Base-by-base conservation (phyloP, 1,140 invertebrate species). In the Megathymus violae region DNA sequence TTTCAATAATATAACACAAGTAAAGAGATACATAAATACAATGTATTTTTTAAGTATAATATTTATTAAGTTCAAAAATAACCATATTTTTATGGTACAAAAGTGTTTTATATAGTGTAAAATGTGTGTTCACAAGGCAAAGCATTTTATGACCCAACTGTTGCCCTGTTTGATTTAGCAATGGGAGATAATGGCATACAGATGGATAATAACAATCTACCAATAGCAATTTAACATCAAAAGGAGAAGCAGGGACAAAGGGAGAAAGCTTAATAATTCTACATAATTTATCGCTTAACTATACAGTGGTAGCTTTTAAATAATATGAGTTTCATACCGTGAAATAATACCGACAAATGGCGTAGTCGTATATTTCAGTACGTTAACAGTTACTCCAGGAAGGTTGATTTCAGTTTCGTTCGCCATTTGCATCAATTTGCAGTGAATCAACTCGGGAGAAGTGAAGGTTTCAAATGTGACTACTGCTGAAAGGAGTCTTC, bases 371-470 rank as follows among this genome's bases (percentile, higher is more conserved):
- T 31, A 31, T 31, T 31, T 31, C 7, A 9, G 1, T 9, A 31
- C 7, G 27, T 31, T 44, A 44, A 31, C 40, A 43, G 41, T 59
- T 36, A 59, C 15, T 58, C 41, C 54, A 58, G 54, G 25, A 56
- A 43, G 40, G 13, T 27, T 36, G 36, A 46, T 46, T 58, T 34
- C 22, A 25, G 51, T 25, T 43, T 27, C 41, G 54, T 46, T 46
- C 54, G 40, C 52, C 52, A 56, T 44, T 56, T 41, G 52, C 52
- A 43, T 44, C 52, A 56, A 44, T 56, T 27, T 56, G 11, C 16
- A 25, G 10, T 16, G 52, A 15, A 31, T 14, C 22, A 34, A 41
- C 52, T 58, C 22, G 52, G 36, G 22, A 15, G 14, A 17, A 4
- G 15, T 34, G n/a, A 31, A 14, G 15, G n/a, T 11, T n/a, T n/a